phyloP scores from a whole-genome alignment of 2,113 vertebrate genomes.

The Montifringilla adamsi region DNA sequence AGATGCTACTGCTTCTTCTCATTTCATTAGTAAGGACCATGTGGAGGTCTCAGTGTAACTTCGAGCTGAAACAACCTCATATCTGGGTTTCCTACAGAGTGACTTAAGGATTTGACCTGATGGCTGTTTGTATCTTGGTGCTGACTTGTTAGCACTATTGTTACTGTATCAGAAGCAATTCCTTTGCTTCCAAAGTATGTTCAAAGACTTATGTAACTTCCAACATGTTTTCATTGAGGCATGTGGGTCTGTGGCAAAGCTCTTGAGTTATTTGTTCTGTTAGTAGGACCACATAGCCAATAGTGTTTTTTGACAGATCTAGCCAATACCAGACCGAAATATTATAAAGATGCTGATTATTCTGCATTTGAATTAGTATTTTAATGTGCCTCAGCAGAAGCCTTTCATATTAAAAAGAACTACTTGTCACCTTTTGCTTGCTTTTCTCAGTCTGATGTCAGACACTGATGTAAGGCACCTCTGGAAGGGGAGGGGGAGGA shows the following conservation, averaged over 20 bases:
- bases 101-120: conserved; percentile 42
- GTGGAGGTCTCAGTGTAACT: conserved; percentile 45
- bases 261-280: background rate
- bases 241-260: background rate
- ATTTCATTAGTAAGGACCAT: conserved; percentile 49
- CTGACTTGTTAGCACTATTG: background rate
- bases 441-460: background rate
- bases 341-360: background rate
- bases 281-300: background rate
- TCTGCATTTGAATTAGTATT: background rate
- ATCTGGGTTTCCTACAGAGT: conserved; percentile 5
- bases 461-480: background rate
- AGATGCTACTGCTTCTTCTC: conserved; percentile 24
- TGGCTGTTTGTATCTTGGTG: background rate
- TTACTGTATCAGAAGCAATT: background rate
- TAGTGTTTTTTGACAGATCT: background rate
- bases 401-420: conserved; percentile 13
- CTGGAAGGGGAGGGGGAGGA: rapidly evolving
- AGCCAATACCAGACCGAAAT: background rate
- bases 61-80: conserved; percentile 39
- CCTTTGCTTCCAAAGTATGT: background rate
- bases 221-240: background rate
- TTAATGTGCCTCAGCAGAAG: background rate
- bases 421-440: conserved; percentile 31
- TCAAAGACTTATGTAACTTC: background rate